These are phyloP conservation scores for Sphyrna mokarran DNA, from an alignment of 2,113 vertebrate species.

Conservation along the genomic window DNA sequence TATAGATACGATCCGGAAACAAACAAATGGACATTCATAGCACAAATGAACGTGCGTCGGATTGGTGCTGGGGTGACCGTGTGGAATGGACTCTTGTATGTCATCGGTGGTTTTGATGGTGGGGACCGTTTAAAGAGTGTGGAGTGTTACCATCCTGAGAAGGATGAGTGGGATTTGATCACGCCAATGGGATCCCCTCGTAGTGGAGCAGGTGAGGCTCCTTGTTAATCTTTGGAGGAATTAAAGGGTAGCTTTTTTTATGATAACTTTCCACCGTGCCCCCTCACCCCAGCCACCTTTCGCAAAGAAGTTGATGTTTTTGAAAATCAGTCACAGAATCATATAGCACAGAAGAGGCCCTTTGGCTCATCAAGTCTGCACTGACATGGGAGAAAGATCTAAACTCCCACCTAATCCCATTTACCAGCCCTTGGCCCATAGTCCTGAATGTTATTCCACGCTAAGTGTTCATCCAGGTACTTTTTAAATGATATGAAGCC, in stretches of 20 bases:
- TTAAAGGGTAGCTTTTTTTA: neutral
- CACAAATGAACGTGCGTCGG: conserved; percentile 61
- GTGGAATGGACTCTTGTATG: conserved; percentile 60
- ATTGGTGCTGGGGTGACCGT: conserved; percentile 61
- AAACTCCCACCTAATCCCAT: too few species aligned
- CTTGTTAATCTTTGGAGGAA: neutral
- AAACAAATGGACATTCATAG: conserved; percentile 60
- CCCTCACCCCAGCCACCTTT: neutral
- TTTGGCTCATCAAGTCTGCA: too few species aligned
- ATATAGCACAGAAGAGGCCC: too few species aligned
- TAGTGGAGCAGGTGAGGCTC: conserved; percentile 61
- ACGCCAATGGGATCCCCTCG: conserved; percentile 59
- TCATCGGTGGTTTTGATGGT: conserved; percentile 65
- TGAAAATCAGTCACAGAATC: neutral
- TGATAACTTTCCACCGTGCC: neutral
- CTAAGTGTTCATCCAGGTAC: too few species aligned
- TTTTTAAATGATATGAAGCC: too few species aligned
- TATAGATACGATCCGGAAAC: conserved; percentile 67
- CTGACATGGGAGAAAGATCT: too few species aligned
- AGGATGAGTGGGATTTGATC: conserved; percentile 59
- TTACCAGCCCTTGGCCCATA: too few species aligned
- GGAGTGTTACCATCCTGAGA: conserved; percentile 64
- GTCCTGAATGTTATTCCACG: too few species aligned
- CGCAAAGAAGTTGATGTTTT: neutral
- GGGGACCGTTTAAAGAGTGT: conserved; percentile 60